phyloP scores from a whole-genome alignment of 2,113 vertebrate species.

The Pollimyrus isidori region DNA sequence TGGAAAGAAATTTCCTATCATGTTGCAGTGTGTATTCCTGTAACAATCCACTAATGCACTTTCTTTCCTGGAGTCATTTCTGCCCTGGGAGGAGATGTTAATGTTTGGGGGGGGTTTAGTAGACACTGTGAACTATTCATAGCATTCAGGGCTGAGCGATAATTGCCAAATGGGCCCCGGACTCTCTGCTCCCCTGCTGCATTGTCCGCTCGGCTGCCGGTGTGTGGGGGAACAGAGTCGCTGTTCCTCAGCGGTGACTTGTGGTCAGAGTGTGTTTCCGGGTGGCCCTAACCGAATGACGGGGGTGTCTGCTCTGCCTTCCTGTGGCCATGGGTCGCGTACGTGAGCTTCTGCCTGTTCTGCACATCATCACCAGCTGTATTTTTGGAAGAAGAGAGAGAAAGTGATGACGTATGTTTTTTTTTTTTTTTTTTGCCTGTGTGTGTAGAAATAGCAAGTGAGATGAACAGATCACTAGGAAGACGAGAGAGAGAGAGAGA shows the following conservation, averaged over 20 bases:
- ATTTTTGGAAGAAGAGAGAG: neutral
- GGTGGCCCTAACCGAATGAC: neutral
- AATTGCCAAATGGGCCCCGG: constrained; percentile 20
- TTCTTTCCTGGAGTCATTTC: constrained; percentile 30
- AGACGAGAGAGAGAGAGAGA: too few relatives aligned
- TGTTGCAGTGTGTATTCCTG: constrained; percentile 7
- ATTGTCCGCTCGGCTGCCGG: neutral
- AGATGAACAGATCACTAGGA: neutral
- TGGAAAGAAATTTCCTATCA: constrained; percentile 15
- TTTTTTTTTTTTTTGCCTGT: neutral
- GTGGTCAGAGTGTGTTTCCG: neutral
- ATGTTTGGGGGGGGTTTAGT: neutral
- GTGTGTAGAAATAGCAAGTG: neutral
- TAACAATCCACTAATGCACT: constrained; percentile 36
- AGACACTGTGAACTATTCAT: constrained; percentile 10
- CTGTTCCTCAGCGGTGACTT: neutral
- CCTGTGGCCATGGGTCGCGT: neutral
- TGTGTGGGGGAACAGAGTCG: neutral
- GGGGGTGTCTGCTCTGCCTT: neutral
- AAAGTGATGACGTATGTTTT: neutral
- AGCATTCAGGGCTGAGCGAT: constrained; percentile 17
- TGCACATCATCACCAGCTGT: neutral
- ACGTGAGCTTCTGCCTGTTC: neutral
- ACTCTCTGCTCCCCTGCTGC: neutral
- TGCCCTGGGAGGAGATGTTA: constrained; percentile 29